Conservation (phyloP, 1,140 invertebrate species). For the Trypoxylus dichotomus region DNA sequence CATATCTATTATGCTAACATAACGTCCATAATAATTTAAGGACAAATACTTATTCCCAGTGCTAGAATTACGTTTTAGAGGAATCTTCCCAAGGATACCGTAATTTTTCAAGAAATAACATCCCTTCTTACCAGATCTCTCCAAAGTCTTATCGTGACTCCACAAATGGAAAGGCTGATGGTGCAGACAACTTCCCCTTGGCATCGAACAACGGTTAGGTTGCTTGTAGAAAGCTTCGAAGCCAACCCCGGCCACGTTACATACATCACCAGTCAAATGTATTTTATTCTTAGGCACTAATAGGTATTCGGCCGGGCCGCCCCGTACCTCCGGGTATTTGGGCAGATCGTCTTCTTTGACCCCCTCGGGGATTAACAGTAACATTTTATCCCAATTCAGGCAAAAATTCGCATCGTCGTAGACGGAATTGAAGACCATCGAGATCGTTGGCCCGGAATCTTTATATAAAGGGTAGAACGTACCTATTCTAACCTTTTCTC, state of each 20-base stretch:
- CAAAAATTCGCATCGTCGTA: slow-evolving; percentile 22
- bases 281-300: slow-evolving; percentile 51
- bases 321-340: slow-evolving; percentile 45
- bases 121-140: slow-evolving; percentile 49
- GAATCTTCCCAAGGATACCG: slow-evolving; percentile 52
- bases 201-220: slow-evolving; percentile 52
- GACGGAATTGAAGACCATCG: slow-evolving; percentile 35
- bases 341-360: slow-evolving; percentile 37
- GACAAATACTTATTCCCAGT: slow-evolving; percentile 46
- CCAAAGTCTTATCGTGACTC: slow-evolving; percentile 53
- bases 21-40: slow-evolving; percentile 50
- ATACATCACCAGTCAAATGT: slow-evolving; percentile 53
- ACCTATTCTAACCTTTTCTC: slow-evolving; percentile 42
- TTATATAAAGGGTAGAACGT: slow-evolving; percentile 35
- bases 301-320: slow-evolving; percentile 54
- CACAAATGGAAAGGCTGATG: slow-evolving; percentile 57
- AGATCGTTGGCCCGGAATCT: slow-evolving; percentile 35
- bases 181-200: slow-evolving; percentile 54
- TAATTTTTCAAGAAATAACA: slow-evolving; percentile 58
- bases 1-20: slow-evolving; percentile 53
- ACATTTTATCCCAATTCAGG: slow-evolving; percentile 38
- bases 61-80: slow-evolving; percentile 47
- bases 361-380: slow-evolving; percentile 50
- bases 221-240: slow-evolving; percentile 57
- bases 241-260: slow-evolving; percentile 57